Evolutionary conservation across 2,797 vertebrate genomes (phyloP), one percentile per base, ranked within the genome.

Genomic region (Tokudaia muenninki): DNA sequence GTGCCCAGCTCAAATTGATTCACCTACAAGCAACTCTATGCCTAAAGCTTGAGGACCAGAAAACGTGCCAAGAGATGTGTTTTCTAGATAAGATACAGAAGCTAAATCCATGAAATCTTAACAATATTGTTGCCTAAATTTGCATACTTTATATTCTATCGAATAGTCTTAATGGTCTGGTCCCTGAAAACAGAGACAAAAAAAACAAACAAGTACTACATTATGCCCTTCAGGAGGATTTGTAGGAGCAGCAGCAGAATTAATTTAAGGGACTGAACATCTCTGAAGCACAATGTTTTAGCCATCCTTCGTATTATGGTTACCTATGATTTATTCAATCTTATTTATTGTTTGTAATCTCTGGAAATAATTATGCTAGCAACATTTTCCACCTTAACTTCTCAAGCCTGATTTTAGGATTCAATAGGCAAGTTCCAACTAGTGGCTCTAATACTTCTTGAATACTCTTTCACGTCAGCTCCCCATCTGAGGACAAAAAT

Each of bases 141-240:
- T 41, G 29, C 12, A 44, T 83, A 61, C 47, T 94, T 95, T 92
- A 91, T 37, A 83, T 52, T 34, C 63, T 77, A 14, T 11, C 74
- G 92, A 88, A 31, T 8, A 82, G 21, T n/a, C 12, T 67, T 84
- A 10, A 78, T 44, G 61, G 14, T 2, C 12, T 61, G 12, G 19
- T 94, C 75, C 65, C 31, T 57, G 13, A 89, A 82, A 92, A 82
- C 17, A 41, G 52, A 93, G 47, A 86, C 52, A 79, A 95, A 96
- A 94, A 75, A 93, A 83, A 86, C 7, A 75, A 67, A 41, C 7
- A 52, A 59, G 21, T 44, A 75, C 52, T 7, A 26, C 11, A 13
- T 52, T 87, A 63, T 16, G 1, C 19, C 75, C 44, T 92, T n/a
- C 81, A 88, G 57, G 55, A 94, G 94, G 57, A 72, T 34, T 31